Conservation (phyloP, 2,888 invertebrate species). For the Agelastica alni region DNA sequence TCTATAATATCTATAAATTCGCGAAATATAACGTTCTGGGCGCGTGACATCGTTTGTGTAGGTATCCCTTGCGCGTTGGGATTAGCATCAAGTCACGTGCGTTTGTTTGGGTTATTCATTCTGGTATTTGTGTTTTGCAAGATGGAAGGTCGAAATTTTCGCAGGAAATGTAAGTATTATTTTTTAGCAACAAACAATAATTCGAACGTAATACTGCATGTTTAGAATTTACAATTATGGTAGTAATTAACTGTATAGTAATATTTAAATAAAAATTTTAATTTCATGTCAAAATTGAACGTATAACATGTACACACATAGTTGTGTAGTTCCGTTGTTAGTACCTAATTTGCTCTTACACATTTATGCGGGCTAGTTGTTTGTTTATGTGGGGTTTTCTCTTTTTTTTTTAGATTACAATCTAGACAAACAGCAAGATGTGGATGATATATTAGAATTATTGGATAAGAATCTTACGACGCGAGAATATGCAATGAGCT, state of each 20-base stretch:
- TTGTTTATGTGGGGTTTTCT: too few relatives aligned
- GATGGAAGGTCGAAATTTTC: neutral
- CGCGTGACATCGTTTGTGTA: neutral
- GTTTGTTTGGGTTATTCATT: too few relatives aligned
- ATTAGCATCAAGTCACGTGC: neutral
- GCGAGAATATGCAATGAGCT: too few relatives aligned
- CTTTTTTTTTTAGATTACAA: too few relatives aligned
- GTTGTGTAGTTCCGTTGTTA: neutral
- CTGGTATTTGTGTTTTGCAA: neutral
- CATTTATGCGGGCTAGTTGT: too few relatives aligned
- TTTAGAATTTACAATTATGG: neutral
- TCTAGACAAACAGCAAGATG: neutral
- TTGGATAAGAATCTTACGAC: too few relatives aligned
- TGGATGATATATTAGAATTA: neutral
- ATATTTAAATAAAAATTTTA: neutral
- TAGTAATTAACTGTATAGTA: neutral
- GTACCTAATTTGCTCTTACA: too few relatives aligned
- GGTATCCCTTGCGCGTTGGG: neutral
- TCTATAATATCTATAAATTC: neutral
- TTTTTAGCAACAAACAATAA: too few relatives aligned
- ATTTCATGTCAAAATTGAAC: neutral
- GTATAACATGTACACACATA: neutral
- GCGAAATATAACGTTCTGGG: neutral
- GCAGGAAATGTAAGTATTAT: neutral
- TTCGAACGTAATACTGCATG: neutral